Evolutionary conservation across 2,888 invertebrate genomes (phyloP), one percentile per base, ranked within the genome.

Genomic region (Drosophila meridiana): DNA sequence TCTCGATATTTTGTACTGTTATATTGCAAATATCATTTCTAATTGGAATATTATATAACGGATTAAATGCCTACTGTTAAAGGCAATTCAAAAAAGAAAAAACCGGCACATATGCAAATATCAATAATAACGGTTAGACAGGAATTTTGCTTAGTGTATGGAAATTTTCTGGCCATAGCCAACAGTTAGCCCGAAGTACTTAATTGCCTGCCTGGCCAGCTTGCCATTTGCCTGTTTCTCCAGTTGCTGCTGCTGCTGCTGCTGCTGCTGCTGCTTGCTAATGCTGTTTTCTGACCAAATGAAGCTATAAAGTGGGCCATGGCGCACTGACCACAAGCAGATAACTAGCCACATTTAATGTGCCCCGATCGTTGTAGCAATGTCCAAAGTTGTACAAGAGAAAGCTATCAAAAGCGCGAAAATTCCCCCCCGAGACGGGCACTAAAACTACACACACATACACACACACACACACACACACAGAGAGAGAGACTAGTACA

Each of bases 231-330:
- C 52, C 48, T 48, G 61, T 26, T 50, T 42, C 69, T 73, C 60
- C 57, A 71, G 64, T 59, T 52, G 56, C 20, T 42, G 62, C 32
- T 56, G 58, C 56, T 48, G 59, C 28, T 56, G 55, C 50, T 45
- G 42, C 6, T 50, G 43, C 20, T 43, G 43, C 43, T 43, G 43
- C 47, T 47, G 28, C 47, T 34, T 34, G 50, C 50, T 50, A 56
- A 43, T 52, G 59, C 43, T 56, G 73, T 55, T 43, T 63, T 48
- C 56, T 73, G 80, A 66, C 76, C 79, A 85, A 89, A 85, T 87
- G 80, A 87, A 87, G 84, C 89, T 77, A 84, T 89, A 89, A 84
- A 82, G 80, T 88, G 83, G 80, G 81, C 86, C 88, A 80, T 82
- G 78, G 77, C 82, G 77, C 82, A 65, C 80, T 71, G 73, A 78